Evolutionary conservation across 2,888 invertebrate species (phyloP), one percentile per base, ranked within the genome.

Genomic region (Crossocerus cetratus): DNA sequence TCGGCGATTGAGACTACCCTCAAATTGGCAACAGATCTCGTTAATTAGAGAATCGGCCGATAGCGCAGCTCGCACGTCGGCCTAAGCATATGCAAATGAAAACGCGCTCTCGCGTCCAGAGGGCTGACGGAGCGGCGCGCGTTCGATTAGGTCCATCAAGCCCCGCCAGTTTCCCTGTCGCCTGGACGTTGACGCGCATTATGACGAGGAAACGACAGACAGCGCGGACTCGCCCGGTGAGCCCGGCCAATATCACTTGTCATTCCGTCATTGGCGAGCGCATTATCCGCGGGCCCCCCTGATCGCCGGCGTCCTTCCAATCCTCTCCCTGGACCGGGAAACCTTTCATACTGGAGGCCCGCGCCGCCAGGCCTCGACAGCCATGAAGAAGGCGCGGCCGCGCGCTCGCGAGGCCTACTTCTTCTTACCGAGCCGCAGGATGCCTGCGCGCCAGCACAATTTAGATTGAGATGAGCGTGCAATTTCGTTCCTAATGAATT

Each of bases 401-500:
- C 16, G 16, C 57, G 13, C 21, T 54, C 55, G 13, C 63, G 53
- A 32, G 11, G 18, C 22, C 16, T 22, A 32, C 18, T 71, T 74
- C 70, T 70, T 70, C 64, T n/a, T n/a, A n/a, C n/a, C 64, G 49
- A 20, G 63, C 68, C 54, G 32, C 71, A 53, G 73, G 76, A 78
- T 66, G 60, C 66, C n/a, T n/a, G 67, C 42, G 62, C 61, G 56
- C 32, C 55, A 42, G 68, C 55, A 68, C 64, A 72, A 80, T 79
- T 79, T 76, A 76, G 76, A 80, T 79, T 73, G 18, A 57, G 71
- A 69, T 70, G 61, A 72, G 54, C 55, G n/a, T 62, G 49, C 69
- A 74, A 78, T 77, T 63, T 72, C 74, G 68, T 69, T 74, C 77
- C 70, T 72, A 78, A 80, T 80, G 76, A 79, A 79, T 74, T 74